Evolutionary conservation across 2,113 vertebrate species (phyloP).

Genomic region (Cavia porcellus): DNA sequence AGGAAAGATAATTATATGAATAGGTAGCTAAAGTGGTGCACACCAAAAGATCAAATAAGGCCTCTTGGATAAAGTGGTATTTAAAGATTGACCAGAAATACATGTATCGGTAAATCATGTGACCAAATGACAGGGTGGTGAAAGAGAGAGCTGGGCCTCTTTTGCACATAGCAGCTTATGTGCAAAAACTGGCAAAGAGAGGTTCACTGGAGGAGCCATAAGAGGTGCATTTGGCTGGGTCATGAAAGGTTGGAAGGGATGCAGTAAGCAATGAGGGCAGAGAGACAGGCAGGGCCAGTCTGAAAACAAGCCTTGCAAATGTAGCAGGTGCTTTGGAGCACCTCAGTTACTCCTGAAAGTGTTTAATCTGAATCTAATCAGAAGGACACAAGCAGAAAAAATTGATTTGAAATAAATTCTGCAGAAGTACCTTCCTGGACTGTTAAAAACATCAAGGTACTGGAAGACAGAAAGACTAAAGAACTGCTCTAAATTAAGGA

Average conservation of each 20-base stretch:
- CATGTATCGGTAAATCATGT: not conserved
- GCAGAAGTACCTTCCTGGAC: not conserved
- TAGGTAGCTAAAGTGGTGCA: not conserved
- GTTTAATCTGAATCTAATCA: slow-evolving; percentile 18
- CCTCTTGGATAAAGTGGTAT: not conserved
- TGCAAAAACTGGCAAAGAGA: not conserved
- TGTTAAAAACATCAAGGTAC: not conserved
- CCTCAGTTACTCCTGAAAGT: not conserved
- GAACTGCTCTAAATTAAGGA: slow-evolving; percentile 13
- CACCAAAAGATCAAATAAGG: not conserved
- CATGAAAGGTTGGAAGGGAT: not conserved
- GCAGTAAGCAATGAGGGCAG: not conserved
- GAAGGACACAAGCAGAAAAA: slow-evolving; percentile 40
- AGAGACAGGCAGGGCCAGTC: not conserved
- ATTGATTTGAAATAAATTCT: not conserved
- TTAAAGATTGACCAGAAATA: not conserved
- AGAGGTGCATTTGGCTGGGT: not conserved
- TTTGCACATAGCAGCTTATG: not conserved
- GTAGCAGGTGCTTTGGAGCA: not conserved
- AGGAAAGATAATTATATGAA: not conserved
- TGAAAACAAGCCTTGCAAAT: not conserved
- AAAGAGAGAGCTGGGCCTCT: not conserved
- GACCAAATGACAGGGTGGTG: not conserved
- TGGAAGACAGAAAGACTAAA: not conserved
- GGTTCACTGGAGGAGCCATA: not conserved